phyloP scores from a whole-genome alignment of 2,888 invertebrate species.

The Aphodius sticticus region DNA sequence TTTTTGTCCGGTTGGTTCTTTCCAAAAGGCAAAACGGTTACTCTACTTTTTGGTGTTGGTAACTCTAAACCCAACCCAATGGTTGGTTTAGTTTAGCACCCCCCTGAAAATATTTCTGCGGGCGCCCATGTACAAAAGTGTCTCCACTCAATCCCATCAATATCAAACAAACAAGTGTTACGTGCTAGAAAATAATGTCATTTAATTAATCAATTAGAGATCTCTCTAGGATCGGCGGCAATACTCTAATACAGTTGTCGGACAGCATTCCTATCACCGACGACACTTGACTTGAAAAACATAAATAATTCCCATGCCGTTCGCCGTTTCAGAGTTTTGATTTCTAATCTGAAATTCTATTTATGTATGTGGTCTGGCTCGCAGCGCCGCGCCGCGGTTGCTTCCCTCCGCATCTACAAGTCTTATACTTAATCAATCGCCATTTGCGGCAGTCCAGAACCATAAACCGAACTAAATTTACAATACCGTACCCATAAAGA shows the following conservation, averaged over 20 bases:
- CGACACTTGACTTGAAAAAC: not conserved
- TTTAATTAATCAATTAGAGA: not conserved
- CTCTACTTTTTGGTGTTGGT: too few species aligned
- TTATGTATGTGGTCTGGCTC: not conserved
- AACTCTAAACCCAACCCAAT: too few species aligned
- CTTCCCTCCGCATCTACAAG: not conserved
- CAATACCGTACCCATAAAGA: not conserved
- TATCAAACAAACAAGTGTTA: not conserved
- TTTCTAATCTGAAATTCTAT: conserved; percentile 4
- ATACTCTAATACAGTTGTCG: not conserved
- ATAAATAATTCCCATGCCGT: not conserved
- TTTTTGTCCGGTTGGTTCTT: too few species aligned
- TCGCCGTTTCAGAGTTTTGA: not conserved
- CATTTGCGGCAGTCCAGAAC: not conserved
- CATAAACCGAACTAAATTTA: not conserved
- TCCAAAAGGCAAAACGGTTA: too few species aligned
- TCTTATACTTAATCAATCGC: not conserved
- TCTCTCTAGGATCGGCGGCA: not conserved
- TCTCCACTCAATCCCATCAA: not conserved
- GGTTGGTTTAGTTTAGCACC: too few species aligned
- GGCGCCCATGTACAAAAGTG: too few species aligned
- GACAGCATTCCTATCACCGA: not conserved
- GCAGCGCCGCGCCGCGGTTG: not conserved
- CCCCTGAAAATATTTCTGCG: too few species aligned
- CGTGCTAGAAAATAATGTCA: not conserved